A percentile compares a stretch with the other conserved stretches of the same genome.
These are phyloP conservation scores for Meriones unguiculatus DNA, from an alignment of 2,113 vertebrate species.

Conservation along the genomic window DNA sequence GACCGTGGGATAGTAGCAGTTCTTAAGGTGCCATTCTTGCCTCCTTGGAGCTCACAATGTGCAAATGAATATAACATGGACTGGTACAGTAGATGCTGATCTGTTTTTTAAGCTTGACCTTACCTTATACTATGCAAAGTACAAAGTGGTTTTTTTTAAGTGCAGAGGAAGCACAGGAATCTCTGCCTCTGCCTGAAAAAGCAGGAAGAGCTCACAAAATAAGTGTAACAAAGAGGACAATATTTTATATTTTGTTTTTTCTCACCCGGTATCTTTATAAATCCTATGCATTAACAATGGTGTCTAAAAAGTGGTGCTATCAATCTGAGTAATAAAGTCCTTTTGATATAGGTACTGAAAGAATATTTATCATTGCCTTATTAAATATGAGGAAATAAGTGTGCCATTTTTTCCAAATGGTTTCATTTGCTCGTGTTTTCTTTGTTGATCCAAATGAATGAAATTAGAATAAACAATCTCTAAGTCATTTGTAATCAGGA, in stretches of 20 bases:
- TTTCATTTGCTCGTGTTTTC: conserved; percentile 93
- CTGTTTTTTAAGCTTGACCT: background rate
- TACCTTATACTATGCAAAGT: background rate
- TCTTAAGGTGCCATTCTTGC: background rate
- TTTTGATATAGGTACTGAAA: conserved; percentile 94
- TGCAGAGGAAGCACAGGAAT: background rate
- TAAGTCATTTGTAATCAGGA: conserved; percentile 98
- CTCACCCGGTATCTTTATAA: conserved; percentile 43
- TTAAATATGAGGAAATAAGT: conserved; percentile 94
- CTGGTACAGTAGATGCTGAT: background rate
- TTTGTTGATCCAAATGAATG: conserved; percentile 99
- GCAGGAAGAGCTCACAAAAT: background rate
- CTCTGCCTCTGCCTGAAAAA: background rate
- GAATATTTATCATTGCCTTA: conserved; percentile 95
- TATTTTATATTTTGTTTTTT: background rate
- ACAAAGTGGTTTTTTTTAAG: background rate
- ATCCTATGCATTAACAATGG: conserved; percentile 64
- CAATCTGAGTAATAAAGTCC: conserved; percentile 91
- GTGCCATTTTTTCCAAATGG: conserved; percentile 93
- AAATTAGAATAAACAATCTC: conserved; percentile 99
- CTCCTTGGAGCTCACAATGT: background rate
- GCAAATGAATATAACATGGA: background rate
- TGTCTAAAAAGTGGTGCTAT: conserved; percentile 71
- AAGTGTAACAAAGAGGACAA: background rate
- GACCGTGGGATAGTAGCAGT: background rate